Evolutionary conservation across 2,797 vertebrate species (phyloP), one percentile per base, ranked within the genome.

Genomic region (Carduelis carduelis): DNA sequence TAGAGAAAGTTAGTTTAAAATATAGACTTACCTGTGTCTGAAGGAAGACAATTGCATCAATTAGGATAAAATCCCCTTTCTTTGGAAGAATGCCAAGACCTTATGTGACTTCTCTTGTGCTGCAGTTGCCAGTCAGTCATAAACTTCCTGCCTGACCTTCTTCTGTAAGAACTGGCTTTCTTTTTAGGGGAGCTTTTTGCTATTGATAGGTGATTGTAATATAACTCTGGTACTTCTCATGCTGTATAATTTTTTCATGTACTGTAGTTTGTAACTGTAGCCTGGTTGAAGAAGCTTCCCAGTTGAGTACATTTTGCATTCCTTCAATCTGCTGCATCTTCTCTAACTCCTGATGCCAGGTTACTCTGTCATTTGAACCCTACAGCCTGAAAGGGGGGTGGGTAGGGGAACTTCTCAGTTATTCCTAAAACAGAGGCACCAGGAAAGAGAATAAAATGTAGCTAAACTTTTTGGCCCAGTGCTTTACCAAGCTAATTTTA

Each of bases 401-500:
- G 47, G 6, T 10, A 50, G 59, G n/a, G 47, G 82, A 78, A 9
- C 19, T 89, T 80, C 87, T 83, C 5, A 69, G 56, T 91, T 88
- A n/a, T 75, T 91, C 53, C 81, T 86, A 52, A 72, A 95, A 50
- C 59, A 93, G 61, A 60, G 49, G 9, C 75, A 81, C 35, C 35
- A 50, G 78, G 68, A 61, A 93, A 47, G 66, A 83, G 66, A 87
- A 89, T 85, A 85, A 89, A 83, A 35, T 90, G 56, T 87, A 20
- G 68, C 92, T 92, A 57, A 92, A 66, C 37, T 74, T 72, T 81
- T 70, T 64, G 39, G n/a, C 43, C 10, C 22, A 18, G 49, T 64
- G 74, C 24, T 90, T 70, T 94, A 74, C 37, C 64, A 64, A 82
- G 57, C 20, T 77, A 83, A 89, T 95, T 92, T 95, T 92, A 80